Conservation (phyloP, 2,888 invertebrate genomes). For the Xestia rhomboidea region DNA sequence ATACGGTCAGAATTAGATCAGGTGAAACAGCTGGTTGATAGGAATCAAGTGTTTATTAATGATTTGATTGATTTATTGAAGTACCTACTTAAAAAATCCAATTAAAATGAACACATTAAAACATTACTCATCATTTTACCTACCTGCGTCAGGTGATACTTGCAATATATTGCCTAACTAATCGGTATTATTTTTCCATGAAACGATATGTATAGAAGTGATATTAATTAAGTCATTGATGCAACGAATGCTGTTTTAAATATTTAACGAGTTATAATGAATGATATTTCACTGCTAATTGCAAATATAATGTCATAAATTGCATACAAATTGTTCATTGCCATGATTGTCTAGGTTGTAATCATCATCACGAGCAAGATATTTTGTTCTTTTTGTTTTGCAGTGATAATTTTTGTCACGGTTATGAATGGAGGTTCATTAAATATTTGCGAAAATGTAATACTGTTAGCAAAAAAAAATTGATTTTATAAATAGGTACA, state of each 20-base stretch:
- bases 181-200: slow-evolving; percentile 37
- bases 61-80: slow-evolving; percentile 7
- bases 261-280: slow-evolving; percentile 88
- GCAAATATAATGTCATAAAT: slow-evolving; percentile 78
- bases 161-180: slow-evolving; percentile 28
- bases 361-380: slow-evolving; percentile 67
- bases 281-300: slow-evolving; percentile 85
- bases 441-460: slow-evolving; percentile 50
- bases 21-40: slow-evolving; percentile 23
- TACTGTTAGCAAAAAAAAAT: slow-evolving; percentile 67
- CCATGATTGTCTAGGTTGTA: slow-evolving; percentile 77
- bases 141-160: slow-evolving; percentile 17
- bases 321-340: slow-evolving; percentile 89
- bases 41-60: slow-evolving; percentile 16
- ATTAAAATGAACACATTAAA: slow-evolving; percentile 5
- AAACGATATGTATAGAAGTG: slow-evolving; percentile 47
- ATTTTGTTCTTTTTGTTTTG: slow-evolving; percentile 68
- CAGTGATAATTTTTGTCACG: slow-evolving; percentile 69
- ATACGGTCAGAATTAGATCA: slow-evolving; percentile 26
- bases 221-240: slow-evolving; percentile 77
- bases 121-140: background rate
- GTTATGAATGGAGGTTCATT: slow-evolving; percentile 80
- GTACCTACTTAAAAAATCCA: background rate
- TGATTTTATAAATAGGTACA: background rate
- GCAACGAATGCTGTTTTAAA: slow-evolving; percentile 83